These are phyloP conservation scores for Nymphalis c-album DNA, from an alignment of 2,888 invertebrate genomes.

Conservation along the genomic window DNA sequence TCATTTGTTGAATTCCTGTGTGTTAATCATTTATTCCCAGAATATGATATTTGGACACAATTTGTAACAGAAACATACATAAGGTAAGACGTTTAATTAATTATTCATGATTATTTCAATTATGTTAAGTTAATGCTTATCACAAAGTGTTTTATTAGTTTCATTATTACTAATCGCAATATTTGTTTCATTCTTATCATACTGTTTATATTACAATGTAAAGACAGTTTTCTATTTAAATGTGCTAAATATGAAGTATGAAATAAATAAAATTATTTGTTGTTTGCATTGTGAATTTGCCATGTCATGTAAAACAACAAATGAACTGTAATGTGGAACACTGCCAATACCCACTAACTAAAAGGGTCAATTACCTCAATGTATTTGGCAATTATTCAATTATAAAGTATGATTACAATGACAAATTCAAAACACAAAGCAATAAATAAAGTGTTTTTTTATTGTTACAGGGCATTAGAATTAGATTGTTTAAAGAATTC, in stretches of 20 bases:
- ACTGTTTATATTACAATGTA: not conserved
- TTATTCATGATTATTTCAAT: constrained; percentile 1
- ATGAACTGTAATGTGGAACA: constrained; percentile 25
- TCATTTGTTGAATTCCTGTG: constrained; percentile 97
- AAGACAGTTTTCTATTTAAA: not conserved
- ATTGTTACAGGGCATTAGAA: constrained; percentile 85
- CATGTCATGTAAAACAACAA: constrained; percentile 16
- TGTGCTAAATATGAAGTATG: not conserved
- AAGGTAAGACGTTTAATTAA: constrained; percentile 53
- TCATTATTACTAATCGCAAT: not conserved
- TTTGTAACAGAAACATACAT: constrained; percentile 95
- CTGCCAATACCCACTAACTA: constrained; percentile 25
- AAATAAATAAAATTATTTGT: constrained; percentile 2
- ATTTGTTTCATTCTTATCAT: not conserved
- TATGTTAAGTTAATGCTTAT: not conserved
- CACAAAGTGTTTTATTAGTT: not conserved
- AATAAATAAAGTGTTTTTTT: not conserved
- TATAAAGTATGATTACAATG: constrained; percentile 12
- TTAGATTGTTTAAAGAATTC: constrained; percentile 94
- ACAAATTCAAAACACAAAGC: not conserved
- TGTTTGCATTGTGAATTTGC: constrained; percentile 6
- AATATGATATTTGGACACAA: constrained; percentile 98
- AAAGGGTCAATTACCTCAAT: constrained; percentile 31
- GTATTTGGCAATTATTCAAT: constrained; percentile 30
- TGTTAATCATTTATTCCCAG: constrained; percentile 95